Conservation (phyloP, 2,888 invertebrate species). For the Phytoseiulus persimilis region DNA sequence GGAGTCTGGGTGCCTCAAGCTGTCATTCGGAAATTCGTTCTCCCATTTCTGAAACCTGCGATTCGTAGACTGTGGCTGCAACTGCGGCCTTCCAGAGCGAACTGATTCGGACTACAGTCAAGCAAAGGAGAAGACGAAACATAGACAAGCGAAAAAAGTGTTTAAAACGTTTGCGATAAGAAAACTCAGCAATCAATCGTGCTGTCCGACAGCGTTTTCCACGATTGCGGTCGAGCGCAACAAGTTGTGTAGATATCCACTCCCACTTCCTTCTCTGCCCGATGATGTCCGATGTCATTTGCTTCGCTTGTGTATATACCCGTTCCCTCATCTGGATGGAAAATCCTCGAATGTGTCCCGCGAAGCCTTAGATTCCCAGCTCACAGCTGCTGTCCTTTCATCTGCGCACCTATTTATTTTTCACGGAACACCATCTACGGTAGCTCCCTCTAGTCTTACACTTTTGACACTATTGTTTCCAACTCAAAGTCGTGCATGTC, state of each 20-base stretch:
- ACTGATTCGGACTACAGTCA: neutral
- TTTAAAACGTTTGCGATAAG: neutral
- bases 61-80: neutral
- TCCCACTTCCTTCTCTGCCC: neutral
- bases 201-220: neutral
- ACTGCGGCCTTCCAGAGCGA: neutral
- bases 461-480: neutral
- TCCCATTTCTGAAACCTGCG: neutral
- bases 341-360: neutral
- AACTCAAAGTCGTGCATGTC: neutral
- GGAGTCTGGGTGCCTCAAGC: neutral
- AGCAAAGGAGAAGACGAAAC: neutral
- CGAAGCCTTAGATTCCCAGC: neutral
- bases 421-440: neutral
- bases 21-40: neutral
- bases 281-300: neutral
- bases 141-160: neutral
- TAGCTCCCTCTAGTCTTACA: neutral
- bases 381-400: neutral
- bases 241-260: neutral
- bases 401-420: conserved; percentile 5
- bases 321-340: neutral
- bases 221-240: neutral
- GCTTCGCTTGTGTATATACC: neutral
- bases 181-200: neutral